phyloP scores from a whole-genome alignment of 2,113 vertebrate genomes.

The Semnopithecus entellus region DNA sequence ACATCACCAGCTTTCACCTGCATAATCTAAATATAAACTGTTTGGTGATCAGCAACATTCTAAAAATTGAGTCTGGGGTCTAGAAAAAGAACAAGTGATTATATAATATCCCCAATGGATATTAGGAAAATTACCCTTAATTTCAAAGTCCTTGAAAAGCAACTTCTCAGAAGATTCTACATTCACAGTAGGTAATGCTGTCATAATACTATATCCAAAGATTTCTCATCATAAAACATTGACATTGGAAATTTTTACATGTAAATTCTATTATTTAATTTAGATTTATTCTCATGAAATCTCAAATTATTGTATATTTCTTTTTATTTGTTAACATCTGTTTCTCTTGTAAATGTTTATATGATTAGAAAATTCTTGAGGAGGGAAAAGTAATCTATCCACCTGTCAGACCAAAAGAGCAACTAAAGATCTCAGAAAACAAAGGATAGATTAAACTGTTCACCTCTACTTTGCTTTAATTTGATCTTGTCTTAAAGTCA shows the following conservation, averaged over 20 bases:
- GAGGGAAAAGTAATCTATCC: slow-evolving; percentile 12
- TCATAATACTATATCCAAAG: neutral
- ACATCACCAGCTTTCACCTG: neutral
- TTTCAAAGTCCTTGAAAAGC: neutral
- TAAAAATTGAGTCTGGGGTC: neutral
- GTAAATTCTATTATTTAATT: neutral
- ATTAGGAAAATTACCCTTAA: neutral
- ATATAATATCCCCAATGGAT: neutral
- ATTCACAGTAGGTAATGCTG: neutral
- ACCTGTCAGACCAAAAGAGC: slow-evolving; percentile 33
- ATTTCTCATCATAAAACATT: neutral
- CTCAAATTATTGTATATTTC: neutral
- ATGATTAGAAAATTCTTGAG: neutral
- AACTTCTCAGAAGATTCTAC: neutral
- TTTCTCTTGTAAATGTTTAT: neutral
- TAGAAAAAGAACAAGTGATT: neutral
- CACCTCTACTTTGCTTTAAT: neutral
- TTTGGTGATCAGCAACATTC: neutral
- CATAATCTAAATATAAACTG: neutral
- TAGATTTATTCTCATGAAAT: neutral
- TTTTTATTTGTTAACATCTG: neutral
- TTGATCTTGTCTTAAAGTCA: slow-evolving; percentile 35
- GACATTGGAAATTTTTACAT: neutral
- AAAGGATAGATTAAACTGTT: slow-evolving; percentile 38
- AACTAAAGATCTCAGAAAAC: slow-evolving; percentile 4